Percentiles rank a stretch among this genome's conserved stretches.
phyloP scores from a whole-genome alignment of 2,888 invertebrate genomes.

The Meganola albula region DNA sequence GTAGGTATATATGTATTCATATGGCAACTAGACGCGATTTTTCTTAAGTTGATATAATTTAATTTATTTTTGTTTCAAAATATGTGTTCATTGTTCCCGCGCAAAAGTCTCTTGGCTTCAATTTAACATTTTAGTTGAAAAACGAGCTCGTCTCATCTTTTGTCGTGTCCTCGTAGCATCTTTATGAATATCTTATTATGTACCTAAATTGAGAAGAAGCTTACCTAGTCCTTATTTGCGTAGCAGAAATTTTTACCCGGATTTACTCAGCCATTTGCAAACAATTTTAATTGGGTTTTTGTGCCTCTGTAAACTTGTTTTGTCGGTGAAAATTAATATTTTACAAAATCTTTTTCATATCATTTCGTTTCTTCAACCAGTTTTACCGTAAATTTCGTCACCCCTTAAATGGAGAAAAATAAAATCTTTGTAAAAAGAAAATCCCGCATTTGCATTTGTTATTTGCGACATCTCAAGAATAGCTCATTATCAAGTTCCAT shows the following conservation, averaged over 20 bases:
- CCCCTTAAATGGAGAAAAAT: constrained; percentile 11
- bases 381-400: constrained; percentile 12
- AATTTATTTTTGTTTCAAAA: constrained; percentile 22
- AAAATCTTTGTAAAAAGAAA: constrained; percentile 14
- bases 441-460: constrained; percentile 16
- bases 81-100: constrained; percentile 31
- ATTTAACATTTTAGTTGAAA: constrained; percentile 55
- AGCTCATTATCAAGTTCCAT: constrained; percentile 32
- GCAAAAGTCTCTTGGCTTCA: constrained; percentile 39
- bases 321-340: constrained; percentile 46
- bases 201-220: constrained; percentile 65
- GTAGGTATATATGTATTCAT: too few relatives aligned
- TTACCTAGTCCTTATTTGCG: constrained; percentile 67
- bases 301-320: constrained; percentile 59
- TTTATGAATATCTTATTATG: constrained; percentile 72
- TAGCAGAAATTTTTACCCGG: constrained; percentile 57
- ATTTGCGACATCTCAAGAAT: constrained; percentile 18
- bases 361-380: constrained; percentile 16
- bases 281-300: constrained; percentile 73
- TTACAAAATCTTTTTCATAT: constrained; percentile 28
- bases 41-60: constrained; percentile 18
- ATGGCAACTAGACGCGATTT: constrained; percentile 17
- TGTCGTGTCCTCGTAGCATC: constrained; percentile 53
- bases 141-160: constrained; percentile 47
- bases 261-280: constrained; percentile 67